phyloP scores from a whole-genome alignment of 1,140 invertebrate genomes.

The Colletes latitarsis region DNA sequence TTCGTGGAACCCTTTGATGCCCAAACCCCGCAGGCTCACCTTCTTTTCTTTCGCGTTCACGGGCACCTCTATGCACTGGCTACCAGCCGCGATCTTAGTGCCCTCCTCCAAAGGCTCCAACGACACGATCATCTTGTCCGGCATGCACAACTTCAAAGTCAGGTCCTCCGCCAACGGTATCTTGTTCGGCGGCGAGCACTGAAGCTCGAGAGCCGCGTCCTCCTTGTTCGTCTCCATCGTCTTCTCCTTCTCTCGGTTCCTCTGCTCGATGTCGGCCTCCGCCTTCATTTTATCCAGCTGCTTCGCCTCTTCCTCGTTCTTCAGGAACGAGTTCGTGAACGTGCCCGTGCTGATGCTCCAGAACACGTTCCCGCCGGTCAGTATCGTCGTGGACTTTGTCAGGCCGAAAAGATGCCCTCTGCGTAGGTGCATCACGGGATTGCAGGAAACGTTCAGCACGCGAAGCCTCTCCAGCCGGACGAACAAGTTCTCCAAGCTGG shows the following conservation, averaged over 20 bases:
- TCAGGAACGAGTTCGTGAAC: slow-evolving; percentile 63
- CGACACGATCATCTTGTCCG: slow-evolving; percentile 46
- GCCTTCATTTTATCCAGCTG: slow-evolving; percentile 37
- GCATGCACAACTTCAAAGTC: slow-evolving; percentile 58
- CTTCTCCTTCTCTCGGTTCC: neutral
- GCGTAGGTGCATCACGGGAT: slow-evolving; percentile 55
- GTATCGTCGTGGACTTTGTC: slow-evolving; percentile 46
- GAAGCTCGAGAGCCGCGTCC: neutral
- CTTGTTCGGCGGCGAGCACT: neutral
- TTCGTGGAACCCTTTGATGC: slow-evolving; percentile 62
- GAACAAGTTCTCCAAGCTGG: slow-evolving; percentile 54
- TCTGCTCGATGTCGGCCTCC: neutral
- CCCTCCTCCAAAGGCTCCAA: slow-evolving; percentile 49
- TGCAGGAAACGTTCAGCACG: slow-evolving; percentile 62
- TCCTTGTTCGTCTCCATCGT: neutral
- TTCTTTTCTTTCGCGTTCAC: slow-evolving; percentile 33
- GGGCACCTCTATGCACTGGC: slow-evolving; percentile 35
- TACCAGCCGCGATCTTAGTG: slow-evolving; percentile 27
- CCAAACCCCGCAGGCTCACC: slow-evolving; percentile 48
- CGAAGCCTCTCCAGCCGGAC: slow-evolving; percentile 62
- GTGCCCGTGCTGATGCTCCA: slow-evolving; percentile 60
- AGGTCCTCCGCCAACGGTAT: neutral
- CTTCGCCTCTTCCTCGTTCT: slow-evolving; percentile 50
- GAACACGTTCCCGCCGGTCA: slow-evolving; percentile 54
- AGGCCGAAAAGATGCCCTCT: slow-evolving; percentile 61